Evolutionary conservation across 2,113 vertebrate species (phyloP).

Genomic region (Vireo altiloquus): DNA sequence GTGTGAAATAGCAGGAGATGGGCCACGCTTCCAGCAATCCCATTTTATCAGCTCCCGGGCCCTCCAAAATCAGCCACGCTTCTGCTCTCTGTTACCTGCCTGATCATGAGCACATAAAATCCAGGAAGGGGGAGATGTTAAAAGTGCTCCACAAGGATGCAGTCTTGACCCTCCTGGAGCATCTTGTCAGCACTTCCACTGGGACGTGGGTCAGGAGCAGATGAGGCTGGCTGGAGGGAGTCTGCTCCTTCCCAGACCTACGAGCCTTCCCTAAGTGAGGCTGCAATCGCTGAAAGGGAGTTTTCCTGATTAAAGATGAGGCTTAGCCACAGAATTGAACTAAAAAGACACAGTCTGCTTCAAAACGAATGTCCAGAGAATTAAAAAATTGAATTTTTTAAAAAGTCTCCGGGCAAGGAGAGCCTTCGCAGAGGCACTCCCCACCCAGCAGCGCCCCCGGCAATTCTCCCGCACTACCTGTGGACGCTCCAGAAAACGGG

Average conservation of each 20-base stretch:
- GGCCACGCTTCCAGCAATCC: accelerated
- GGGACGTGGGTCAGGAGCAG: background rate
- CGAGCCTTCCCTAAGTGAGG: background rate
- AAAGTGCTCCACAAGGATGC: background rate
- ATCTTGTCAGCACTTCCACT: background rate
- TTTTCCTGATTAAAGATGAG: background rate
- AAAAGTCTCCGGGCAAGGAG: background rate
- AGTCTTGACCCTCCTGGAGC: background rate
- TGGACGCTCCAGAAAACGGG: background rate
- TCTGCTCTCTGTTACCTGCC: background rate
- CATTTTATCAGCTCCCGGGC: background rate
- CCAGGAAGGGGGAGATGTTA: background rate
- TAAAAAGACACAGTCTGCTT: background rate
- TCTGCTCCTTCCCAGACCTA: background rate
- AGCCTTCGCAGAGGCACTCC: background rate
- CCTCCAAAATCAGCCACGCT: background rate
- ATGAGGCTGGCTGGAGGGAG: accelerated
- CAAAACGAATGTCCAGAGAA: background rate
- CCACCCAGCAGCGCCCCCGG: background rate
- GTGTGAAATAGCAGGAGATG: background rate
- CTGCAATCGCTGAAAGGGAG: background rate
- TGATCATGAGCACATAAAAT: background rate
- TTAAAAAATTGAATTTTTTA: no score
- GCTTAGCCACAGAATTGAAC: background rate
- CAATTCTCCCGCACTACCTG: background rate